A percentile compares a stretch with the other conserved stretches of the same genome.
Evolutionary conservation across 2,888 invertebrate species (phyloP).

Genomic region (Stenolophus ochropezus): DNA sequence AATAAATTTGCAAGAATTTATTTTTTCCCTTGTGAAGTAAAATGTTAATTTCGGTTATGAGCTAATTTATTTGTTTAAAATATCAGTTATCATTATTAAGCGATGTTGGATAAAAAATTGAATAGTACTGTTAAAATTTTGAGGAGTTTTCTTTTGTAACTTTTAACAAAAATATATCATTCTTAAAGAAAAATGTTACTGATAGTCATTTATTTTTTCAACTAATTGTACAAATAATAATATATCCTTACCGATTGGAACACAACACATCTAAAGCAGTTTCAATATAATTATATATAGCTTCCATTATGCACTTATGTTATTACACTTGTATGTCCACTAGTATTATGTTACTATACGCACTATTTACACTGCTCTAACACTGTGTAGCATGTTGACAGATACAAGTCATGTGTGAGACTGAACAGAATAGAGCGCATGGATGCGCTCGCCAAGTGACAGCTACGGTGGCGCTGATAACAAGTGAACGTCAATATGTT

Average conservation of each 20-base stretch:
- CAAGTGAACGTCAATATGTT: neutral
- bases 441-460: neutral
- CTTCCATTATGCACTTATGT: constrained; percentile 30
- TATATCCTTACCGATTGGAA: constrained; percentile 46
- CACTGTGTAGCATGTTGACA: neutral
- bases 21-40: too few species aligned
- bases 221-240: neutral
- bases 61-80: too few species aligned
- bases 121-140: too few species aligned
- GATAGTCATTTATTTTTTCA: too few species aligned
- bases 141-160: too few species aligned
- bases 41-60: too few species aligned
- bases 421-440: neutral
- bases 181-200: too few species aligned
- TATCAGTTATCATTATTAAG: too few species aligned
- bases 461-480: neutral
- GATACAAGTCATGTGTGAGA: neutral
- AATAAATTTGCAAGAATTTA: too few species aligned
- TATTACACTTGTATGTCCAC: neutral
- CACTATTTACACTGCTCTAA: neutral
- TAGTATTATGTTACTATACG: neutral
- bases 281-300: constrained; percentile 52
- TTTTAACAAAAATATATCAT: too few species aligned
- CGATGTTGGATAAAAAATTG: too few species aligned
- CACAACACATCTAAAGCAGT: constrained; percentile 51